Evolutionary conservation across 2,797 vertebrate genomes (phyloP).

Genomic region (Leptoclinus maculatus): DNA sequence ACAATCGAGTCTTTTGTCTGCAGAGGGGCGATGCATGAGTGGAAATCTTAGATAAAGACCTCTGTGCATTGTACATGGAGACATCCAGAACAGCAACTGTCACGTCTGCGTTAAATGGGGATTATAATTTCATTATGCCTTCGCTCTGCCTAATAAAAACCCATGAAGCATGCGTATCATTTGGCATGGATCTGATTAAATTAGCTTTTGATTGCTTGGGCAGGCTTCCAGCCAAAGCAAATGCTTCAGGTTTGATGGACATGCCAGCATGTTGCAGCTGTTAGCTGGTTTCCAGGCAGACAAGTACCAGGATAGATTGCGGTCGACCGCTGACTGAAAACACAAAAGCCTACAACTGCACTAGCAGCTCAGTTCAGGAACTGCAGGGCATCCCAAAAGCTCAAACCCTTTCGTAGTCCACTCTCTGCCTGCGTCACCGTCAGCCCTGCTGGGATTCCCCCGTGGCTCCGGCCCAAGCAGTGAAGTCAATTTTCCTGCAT

Average conservation of each 20-base stretch:
- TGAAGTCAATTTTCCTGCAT: conserved; percentile 71
- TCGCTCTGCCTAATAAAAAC: conserved; percentile 24
- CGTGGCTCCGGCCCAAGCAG: conserved; percentile 70
- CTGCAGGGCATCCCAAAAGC: conserved; percentile 62
- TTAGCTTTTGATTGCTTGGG: conserved; percentile 57
- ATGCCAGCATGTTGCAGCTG: conserved; percentile 59
- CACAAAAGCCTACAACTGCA: conserved; percentile 40
- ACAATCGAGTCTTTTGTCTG: conserved; percentile 69
- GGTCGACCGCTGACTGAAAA: conserved; percentile 30
- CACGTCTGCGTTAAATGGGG: conserved; percentile 15
- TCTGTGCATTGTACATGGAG: conserved; percentile 24
- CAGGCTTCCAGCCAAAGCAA: conserved; percentile 59
- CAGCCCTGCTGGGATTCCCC: conserved; percentile 77
- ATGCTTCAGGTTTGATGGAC: conserved; percentile 63
- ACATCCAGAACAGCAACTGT: conserved; percentile 27
- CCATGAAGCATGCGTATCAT: background rate
- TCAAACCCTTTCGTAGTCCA: conserved; percentile 42
- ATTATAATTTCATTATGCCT: conserved; percentile 16
- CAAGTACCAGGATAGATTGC: conserved; percentile 49
- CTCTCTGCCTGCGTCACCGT: conserved; percentile 56
- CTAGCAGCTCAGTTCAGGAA: conserved; percentile 31
- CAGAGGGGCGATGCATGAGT: conserved; percentile 27
- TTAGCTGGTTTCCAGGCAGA: conserved; percentile 74
- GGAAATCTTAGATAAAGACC: conserved; percentile 57
- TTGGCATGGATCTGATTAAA: conserved; percentile 48